Evolutionary conservation across 2,888 invertebrate species (phyloP), one percentile per base, ranked within the genome.

Genomic region (Epinotia bilunana): DNA sequence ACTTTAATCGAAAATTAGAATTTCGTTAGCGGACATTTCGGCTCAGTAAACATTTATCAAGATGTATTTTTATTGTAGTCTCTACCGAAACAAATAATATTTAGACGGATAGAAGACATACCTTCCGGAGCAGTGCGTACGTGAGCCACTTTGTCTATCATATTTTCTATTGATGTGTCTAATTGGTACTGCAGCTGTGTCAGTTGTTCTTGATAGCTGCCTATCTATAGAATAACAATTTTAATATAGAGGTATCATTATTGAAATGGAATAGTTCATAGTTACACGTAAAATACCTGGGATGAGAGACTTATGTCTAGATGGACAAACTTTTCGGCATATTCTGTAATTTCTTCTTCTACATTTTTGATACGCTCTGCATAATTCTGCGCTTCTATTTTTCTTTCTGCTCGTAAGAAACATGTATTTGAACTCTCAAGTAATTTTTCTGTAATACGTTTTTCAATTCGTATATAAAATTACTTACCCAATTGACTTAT

Each of bases 121-220:
- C 75, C 72, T 71, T 65, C 75, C 4, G 75, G 72, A 57, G 67
- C 67, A 33, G 61, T 55, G 72, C 57, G 46, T 13, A 61, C 12
- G 28, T 55, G 61, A 43, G 61, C 9, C 7, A 75, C 20, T 64
- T 63, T 64, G 43, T 75, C 65, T 43, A 20, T 33, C 60, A 75
- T 55, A 23, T 55, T 46, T 16, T 71, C 75, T 12, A 75, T 67
- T 57, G 61, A 67, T 12, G 46, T 67, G 46, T 75, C 75, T 60
- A 75, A 49, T 28, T 75, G 71, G 11, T 55, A 57, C 28, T 67
- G 71, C 75, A 75, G 67, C 46, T 75, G 75, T n/a, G 55, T 67
- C 16, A 75, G 39, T n/a, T 72, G 60, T 43, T 75, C 75, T 60
- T 75, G 75, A 62, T 67, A 75, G 28, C 46, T 55, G 20, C 71